phyloP scores from a whole-genome alignment of 2,113 vertebrate genomes.

The Chlorocebus sabaeus region DNA sequence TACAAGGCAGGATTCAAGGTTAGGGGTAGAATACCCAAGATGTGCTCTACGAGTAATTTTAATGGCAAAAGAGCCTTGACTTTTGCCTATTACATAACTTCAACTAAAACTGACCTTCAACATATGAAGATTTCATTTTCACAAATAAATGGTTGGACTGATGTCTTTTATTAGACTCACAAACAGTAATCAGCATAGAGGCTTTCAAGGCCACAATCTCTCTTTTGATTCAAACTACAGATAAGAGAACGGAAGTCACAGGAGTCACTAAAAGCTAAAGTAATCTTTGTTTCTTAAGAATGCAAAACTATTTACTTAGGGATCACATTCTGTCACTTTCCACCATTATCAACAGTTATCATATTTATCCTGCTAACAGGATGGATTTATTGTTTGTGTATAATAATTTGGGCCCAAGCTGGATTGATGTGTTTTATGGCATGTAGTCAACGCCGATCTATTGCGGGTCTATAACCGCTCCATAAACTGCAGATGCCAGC shows the following conservation, averaged over 20 bases:
- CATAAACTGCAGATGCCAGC: constrained; percentile 79
- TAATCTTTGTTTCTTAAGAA: constrained; percentile 70
- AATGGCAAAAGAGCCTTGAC: constrained; percentile 82
- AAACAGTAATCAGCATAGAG: constrained; percentile 79
- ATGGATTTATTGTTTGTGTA: constrained; percentile 83
- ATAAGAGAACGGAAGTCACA: constrained; percentile 61
- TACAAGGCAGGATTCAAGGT: constrained; percentile 78
- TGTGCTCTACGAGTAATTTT: constrained; percentile 74
- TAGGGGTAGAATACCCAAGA: constrained; percentile 79
- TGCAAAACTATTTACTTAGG: constrained; percentile 53
- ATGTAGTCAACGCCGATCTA: constrained; percentile 79
- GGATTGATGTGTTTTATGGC: constrained; percentile 83
- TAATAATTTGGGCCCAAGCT: constrained; percentile 79
- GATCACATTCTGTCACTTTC: constrained; percentile 58
- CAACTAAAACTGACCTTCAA: constrained; percentile 83
- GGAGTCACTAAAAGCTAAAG: constrained; percentile 66
- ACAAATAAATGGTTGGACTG: constrained; percentile 75
- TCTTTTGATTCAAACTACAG: constrained; percentile 72
- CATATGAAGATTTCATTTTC: constrained; percentile 80
- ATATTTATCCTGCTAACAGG: constrained; percentile 82
- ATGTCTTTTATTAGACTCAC: constrained; percentile 79
- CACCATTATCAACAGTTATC: constrained; percentile 74
- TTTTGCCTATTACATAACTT: constrained; percentile 82
- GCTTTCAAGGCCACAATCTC: constrained; percentile 78
- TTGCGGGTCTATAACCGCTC: constrained; percentile 76